Percentiles rank a stretch among this genome's conserved stretches.
These are phyloP conservation scores for Zygogramma bicolorata DNA, from an alignment of 2,888 invertebrate genomes.

Conservation along the genomic window DNA sequence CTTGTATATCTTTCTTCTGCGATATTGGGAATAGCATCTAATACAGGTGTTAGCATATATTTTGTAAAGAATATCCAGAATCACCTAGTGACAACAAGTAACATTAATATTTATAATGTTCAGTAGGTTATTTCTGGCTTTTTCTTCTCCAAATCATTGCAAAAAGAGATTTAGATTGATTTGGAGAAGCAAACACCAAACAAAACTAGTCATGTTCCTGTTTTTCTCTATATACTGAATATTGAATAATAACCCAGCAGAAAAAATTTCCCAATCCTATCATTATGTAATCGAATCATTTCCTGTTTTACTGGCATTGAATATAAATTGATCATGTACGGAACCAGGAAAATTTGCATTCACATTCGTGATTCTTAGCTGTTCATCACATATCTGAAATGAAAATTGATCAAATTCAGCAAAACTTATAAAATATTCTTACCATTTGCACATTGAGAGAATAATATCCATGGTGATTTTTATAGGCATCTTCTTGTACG, in stretches of 20 bases:
- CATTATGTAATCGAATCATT: neutral
- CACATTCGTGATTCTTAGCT: neutral
- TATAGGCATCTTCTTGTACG: neutral
- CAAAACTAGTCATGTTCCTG: too few species aligned
- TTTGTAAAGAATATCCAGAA: too few species aligned
- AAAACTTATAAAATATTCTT: neutral
- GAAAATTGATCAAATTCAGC: neutral
- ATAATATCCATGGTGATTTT: conserved; percentile 11
- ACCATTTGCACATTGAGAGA: conserved; percentile 11
- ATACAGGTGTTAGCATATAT: too few species aligned
- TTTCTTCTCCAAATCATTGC: too few species aligned
- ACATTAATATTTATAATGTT: too few species aligned
- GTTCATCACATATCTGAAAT: conserved; percentile 10
- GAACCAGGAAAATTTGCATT: conserved; percentile 2
- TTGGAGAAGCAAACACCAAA: too few species aligned
- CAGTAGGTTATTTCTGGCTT: too few species aligned
- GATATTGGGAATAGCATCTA: too few species aligned
- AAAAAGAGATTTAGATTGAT: too few species aligned
- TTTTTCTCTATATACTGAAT: too few species aligned
- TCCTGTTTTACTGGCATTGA: neutral
- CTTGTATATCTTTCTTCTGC: too few species aligned
- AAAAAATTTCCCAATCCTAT: conserved; percentile 4
- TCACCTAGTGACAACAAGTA: neutral
- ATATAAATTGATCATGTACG: conserved; percentile 5
- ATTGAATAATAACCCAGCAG: too few species aligned